Evolutionary conservation across 1,140 invertebrate genomes (phyloP).

Genomic region (Eurytemora carolleeae): DNA sequence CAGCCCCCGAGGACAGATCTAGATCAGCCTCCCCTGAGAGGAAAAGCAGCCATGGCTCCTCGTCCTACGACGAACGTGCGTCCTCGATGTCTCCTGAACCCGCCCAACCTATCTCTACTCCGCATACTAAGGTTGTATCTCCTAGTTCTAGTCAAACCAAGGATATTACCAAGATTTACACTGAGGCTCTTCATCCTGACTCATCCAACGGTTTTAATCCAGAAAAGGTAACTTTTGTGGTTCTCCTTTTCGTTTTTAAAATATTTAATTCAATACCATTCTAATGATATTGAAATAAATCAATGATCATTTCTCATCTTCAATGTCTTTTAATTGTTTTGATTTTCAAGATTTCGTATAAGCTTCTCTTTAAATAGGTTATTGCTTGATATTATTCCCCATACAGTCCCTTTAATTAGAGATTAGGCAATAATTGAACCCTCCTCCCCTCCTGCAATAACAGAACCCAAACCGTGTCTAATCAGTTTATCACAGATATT

Average conservation of each 20-base stretch:
- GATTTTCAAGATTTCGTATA: too few relatives aligned
- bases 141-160: too few relatives aligned
- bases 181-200: background rate
- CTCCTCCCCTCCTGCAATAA: too few relatives aligned
- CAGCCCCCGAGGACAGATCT: background rate
- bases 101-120: background rate
- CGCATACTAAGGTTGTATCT: too few relatives aligned
- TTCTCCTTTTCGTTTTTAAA: background rate
- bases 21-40: background rate
- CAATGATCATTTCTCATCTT: background rate
- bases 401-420: too few relatives aligned
- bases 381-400: too few relatives aligned
- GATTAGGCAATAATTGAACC: too few relatives aligned
- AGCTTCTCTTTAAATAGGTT: too few relatives aligned
- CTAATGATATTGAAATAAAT: background rate
- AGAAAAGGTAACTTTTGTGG: background rate
- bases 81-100: background rate
- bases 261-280: background rate
- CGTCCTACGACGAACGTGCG: background rate
- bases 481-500: too few relatives aligned
- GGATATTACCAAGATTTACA: background rate
- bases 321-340: too few relatives aligned
- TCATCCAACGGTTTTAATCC: background rate
- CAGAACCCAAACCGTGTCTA: too few relatives aligned
- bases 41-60: background rate